Conservation (phyloP, 1,140 invertebrate species). For the Charaxes varanes region DNA sequence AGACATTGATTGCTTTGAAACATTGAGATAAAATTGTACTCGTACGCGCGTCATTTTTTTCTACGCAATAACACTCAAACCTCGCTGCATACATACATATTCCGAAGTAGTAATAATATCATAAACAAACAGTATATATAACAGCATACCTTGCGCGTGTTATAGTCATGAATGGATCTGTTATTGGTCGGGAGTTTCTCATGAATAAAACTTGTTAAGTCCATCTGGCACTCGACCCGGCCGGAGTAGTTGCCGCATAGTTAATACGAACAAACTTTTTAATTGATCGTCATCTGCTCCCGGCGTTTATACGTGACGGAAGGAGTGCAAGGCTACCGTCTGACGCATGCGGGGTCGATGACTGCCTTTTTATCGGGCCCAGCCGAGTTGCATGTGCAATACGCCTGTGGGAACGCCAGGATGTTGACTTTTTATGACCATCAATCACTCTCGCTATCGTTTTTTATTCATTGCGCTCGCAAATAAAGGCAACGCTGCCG, state of each 20-base stretch:
- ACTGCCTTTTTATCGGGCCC: slow-evolving; percentile 56
- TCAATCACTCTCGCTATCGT: slow-evolving; percentile 19
- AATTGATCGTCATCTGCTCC: slow-evolving; percentile 70
- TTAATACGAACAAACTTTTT: slow-evolving; percentile 68
- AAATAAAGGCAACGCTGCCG: slow-evolving; percentile 16
- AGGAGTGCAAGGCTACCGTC: slow-evolving; percentile 43
- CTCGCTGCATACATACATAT: too few species aligned
- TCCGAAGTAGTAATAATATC: neutral
- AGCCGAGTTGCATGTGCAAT: slow-evolving; percentile 53
- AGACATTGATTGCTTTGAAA: too few species aligned
- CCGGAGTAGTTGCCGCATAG: slow-evolving; percentile 55
- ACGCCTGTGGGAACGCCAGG: slow-evolving; percentile 55
- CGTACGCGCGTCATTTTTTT: too few species aligned
- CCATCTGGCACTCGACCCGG: slow-evolving; percentile 55
- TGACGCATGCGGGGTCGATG: slow-evolving; percentile 67
- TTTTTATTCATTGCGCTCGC: slow-evolving; percentile 18
- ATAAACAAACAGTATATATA: neutral
- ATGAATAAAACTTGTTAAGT: slow-evolving; percentile 29
- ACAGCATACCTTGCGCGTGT: slow-evolving; percentile 10
- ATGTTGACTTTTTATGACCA: slow-evolving; percentile 34
- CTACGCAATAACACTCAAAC: too few species aligned
- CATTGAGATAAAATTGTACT: too few species aligned
- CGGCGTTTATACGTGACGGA: slow-evolving; percentile 51
- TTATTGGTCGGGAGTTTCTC: slow-evolving; percentile 12
- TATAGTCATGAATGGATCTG: slow-evolving; percentile 14